Evolutionary conservation across 2,113 vertebrate genomes (phyloP).

Genomic region (Oreochromis aureus): DNA sequence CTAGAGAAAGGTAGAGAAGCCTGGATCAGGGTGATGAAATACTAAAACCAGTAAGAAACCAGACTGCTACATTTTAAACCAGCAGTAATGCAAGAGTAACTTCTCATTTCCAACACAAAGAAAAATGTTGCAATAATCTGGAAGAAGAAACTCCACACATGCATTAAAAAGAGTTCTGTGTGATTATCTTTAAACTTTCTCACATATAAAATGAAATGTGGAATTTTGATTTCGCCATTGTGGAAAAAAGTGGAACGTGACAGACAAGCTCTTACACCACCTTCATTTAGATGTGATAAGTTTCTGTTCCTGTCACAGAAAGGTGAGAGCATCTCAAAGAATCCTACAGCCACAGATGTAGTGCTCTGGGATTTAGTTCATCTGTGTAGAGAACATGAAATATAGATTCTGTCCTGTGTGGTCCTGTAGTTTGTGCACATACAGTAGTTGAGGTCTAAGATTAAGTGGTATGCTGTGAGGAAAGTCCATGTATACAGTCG

Average conservation of each 20-base stretch:
- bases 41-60: background rate
- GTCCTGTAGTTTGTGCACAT: background rate
- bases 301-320: background rate
- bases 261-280: too few relatives aligned
- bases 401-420: background rate
- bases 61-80: background rate
- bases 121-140: background rate
- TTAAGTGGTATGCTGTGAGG: background rate
- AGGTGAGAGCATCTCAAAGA: background rate
- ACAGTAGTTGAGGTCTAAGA: background rate
- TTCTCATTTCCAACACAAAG: background rate
- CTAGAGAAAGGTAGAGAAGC: background rate
- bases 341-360: background rate
- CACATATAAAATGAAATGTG: background rate
- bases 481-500: background rate
- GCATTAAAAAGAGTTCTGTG: background rate
- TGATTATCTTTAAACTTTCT: background rate
- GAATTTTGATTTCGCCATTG: background rate
- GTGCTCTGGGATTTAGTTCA: background rate
- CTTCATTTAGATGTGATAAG: too few relatives aligned
- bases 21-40: background rate
- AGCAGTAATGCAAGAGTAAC: background rate
- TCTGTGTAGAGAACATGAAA: background rate
- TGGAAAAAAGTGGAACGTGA: background rate
- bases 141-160: background rate